Evolutionary conservation across 2,888 invertebrate species (phyloP).

Genomic region (Neocrepidodera transversa): DNA sequence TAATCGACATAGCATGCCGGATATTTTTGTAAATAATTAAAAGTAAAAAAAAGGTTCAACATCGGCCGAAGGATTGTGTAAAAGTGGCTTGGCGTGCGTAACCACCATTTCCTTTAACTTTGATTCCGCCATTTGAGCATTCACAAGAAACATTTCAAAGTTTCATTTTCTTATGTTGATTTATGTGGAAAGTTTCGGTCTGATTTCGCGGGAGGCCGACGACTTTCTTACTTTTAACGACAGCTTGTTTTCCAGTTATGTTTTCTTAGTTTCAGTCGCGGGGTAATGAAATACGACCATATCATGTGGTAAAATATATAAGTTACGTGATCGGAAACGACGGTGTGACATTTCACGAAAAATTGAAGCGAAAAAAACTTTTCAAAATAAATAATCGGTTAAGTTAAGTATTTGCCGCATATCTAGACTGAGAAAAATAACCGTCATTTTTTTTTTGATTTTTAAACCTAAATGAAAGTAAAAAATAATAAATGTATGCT

Average conservation of each 20-base stretch:
- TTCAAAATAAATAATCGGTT: slow-evolving; percentile 15
- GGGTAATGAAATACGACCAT: slow-evolving; percentile 26
- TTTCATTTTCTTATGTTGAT: slow-evolving; percentile 50
- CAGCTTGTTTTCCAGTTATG: slow-evolving; percentile 28
- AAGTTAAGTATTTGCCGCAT: slow-evolving; percentile 9
- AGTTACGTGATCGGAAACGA: slow-evolving; percentile 18
- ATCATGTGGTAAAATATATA: slow-evolving; percentile 30
- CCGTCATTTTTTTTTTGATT: too few species aligned
- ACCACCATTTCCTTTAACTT: slow-evolving; percentile 47
- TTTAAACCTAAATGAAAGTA: too few species aligned
- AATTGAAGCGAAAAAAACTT: slow-evolving; percentile 40
- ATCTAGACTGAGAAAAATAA: too few species aligned
- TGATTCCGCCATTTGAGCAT: slow-evolving; percentile 46
- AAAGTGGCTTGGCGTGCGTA: slow-evolving; percentile 37
- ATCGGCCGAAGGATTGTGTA: too few species aligned
- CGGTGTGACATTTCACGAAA: slow-evolving; percentile 31
- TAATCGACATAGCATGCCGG: too few species aligned
- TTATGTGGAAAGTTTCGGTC: slow-evolving; percentile 47
- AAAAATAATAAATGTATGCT: too few species aligned
- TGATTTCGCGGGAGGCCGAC: slow-evolving; percentile 40
- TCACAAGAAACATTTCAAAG: slow-evolving; percentile 46
- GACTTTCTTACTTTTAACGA: slow-evolving; percentile 26
- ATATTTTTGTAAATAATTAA: too few species aligned
- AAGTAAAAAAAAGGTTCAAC: too few species aligned
- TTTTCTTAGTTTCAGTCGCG: slow-evolving; percentile 16